phyloP scores from a whole-genome alignment of 2,888 invertebrate species.

The Dysmachus trigonus region DNA sequence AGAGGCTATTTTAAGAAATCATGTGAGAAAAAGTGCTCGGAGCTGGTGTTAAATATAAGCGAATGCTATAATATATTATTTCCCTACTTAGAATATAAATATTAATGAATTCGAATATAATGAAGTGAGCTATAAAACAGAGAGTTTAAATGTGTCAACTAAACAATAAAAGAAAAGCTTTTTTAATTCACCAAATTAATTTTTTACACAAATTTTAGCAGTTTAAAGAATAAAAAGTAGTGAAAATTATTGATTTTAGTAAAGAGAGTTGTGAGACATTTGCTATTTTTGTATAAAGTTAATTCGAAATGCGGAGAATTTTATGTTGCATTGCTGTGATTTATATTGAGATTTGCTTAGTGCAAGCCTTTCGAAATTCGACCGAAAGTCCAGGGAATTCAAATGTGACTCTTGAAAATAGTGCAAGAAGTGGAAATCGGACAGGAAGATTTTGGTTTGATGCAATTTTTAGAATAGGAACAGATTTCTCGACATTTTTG shows the following conservation, averaged over 20 bases:
- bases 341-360: not conserved
- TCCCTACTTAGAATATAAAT: not conserved
- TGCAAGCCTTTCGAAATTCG: not conserved
- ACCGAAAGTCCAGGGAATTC: not conserved
- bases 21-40: not conserved
- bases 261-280: not conserved
- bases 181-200: slow-evolving; percentile 24
- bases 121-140: not conserved
- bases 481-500: slow-evolving; percentile 60
- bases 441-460: slow-evolving; percentile 77
- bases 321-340: slow-evolving; percentile 5
- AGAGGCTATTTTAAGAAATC: not conserved
- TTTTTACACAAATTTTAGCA: not conserved
- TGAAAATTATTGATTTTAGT: not conserved
- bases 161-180: slow-evolving; percentile 6
- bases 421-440: slow-evolving; percentile 62
- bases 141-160: slow-evolving; percentile 28
- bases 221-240: not conserved
- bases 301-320: slow-evolving; percentile 11
- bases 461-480: slow-evolving; percentile 75
- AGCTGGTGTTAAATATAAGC: not conserved
- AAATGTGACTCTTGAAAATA: not conserved
- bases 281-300: not conserved
- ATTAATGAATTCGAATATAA: not conserved
- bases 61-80: not conserved